phyloP scores from a whole-genome alignment of 1,140 invertebrate genomes.

The Pogonomyrmex barbatus region DNA sequence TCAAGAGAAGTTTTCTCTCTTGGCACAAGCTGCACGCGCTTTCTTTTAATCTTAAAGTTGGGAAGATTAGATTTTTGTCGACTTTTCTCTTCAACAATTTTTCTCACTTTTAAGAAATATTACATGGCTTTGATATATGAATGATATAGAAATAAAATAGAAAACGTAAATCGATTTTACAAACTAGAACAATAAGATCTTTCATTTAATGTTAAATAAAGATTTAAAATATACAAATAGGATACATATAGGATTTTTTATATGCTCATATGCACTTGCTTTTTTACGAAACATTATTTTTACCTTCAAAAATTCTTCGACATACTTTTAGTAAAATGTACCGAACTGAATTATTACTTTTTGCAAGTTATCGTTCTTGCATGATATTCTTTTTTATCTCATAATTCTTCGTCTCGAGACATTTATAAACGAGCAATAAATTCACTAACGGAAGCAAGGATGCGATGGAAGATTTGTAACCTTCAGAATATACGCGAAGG shows the following conservation, averaged over 20 bases:
- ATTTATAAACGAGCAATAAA: conserved; percentile 17
- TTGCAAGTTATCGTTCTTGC: neutral
- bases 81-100: neutral
- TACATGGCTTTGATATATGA: neutral
- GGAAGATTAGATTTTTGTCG: neutral
- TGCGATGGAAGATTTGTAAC: conserved; percentile 14
- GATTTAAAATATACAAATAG: too few species aligned
- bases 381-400: neutral
- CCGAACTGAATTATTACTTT: neutral
- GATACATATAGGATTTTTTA: too few species aligned
- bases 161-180: neutral
- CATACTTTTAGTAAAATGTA: neutral
- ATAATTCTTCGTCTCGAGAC: neutral
- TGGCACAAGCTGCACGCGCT: neutral
- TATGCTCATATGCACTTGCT: too few species aligned
- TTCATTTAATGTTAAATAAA: too few species aligned
- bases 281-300: neutral
- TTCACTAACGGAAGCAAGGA: conserved; percentile 38
- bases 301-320: neutral
- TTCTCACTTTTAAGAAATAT: neutral
- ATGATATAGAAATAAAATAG: neutral
- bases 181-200: too few species aligned
- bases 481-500: conserved; percentile 23
- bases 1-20: neutral
- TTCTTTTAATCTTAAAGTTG: neutral